phyloP scores from a whole-genome alignment of 1,140 invertebrate species.

The Ips typographus region DNA sequence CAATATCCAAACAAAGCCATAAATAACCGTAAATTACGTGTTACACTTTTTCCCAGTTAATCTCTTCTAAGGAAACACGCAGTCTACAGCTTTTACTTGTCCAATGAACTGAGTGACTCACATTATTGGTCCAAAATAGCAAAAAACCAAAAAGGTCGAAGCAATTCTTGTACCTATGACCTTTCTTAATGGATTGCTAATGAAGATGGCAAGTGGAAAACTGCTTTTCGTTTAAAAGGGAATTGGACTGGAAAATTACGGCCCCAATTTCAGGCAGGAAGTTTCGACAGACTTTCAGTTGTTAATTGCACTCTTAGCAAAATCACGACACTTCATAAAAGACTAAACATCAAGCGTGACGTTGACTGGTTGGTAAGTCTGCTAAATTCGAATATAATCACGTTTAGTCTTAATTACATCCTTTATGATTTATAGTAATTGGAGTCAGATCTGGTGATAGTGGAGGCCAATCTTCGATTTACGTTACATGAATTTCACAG shows the following conservation, averaged over 20 bases:
- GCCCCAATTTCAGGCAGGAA: background rate
- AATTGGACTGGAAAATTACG: background rate
- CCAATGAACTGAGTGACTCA: background rate
- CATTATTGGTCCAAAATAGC: background rate
- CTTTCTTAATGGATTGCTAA: background rate
- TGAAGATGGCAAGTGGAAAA: background rate
- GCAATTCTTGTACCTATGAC: background rate
- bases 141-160: background rate
- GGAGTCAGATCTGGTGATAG: too few species aligned
- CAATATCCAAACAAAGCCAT: too few species aligned
- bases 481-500: too few species aligned
- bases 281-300: background rate
- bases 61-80: background rate
- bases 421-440: too few species aligned
- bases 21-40: background rate
- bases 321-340: too few species aligned
- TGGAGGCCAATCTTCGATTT: too few species aligned
- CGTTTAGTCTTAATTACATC: too few species aligned
- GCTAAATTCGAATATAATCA: too few species aligned
- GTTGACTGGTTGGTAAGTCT: too few species aligned
- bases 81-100: background rate
- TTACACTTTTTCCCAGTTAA: background rate
- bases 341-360: too few species aligned
- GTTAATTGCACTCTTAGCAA: too few species aligned
- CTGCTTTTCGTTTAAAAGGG: background rate